Percentiles rank a stretch among this genome's conserved stretches.
Conservation (phyloP, 2,888 invertebrate genomes). For the Drosophila falleni region DNA sequence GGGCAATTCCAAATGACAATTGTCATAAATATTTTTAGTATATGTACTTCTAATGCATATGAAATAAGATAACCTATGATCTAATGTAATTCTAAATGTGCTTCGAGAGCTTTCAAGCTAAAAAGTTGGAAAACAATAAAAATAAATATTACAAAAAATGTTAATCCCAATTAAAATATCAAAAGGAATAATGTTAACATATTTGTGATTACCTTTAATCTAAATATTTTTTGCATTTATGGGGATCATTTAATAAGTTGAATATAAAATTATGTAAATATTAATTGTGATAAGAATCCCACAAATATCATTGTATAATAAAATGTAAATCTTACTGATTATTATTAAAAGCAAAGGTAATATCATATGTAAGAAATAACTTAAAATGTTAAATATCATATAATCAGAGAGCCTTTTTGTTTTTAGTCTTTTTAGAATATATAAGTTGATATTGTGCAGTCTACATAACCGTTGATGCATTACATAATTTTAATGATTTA, state of each 20-base stretch:
- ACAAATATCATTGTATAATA: not conserved
- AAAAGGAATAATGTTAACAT: too few relatives aligned
- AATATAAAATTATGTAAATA: not conserved
- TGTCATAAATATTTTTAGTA: conserved; percentile 5
- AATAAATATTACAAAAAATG: not conserved
- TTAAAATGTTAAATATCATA: not conserved
- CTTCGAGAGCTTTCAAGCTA: not conserved
- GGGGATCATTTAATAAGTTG: not conserved
- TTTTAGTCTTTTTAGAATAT: not conserved
- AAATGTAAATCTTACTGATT: not conserved
- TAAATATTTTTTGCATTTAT: too few relatives aligned
- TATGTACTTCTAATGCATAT: conserved; percentile 3
- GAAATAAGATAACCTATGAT: conserved; percentile 7
- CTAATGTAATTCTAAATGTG: not conserved
- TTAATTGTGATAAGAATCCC: not conserved
- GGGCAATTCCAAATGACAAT: not conserved
- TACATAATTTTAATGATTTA: too few relatives aligned
- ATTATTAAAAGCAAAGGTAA: not conserved
- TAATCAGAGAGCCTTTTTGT: not conserved
- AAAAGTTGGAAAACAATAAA: not conserved
- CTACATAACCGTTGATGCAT: too few relatives aligned
- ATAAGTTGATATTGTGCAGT: too few relatives aligned
- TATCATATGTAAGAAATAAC: not conserved
- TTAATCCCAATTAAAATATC: not conserved
- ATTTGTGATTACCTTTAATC: too few relatives aligned